Evolutionary conservation across 2,113 vertebrate genomes (phyloP), one percentile per base, ranked within the genome.

Genomic region (Cisticola juncidis): DNA sequence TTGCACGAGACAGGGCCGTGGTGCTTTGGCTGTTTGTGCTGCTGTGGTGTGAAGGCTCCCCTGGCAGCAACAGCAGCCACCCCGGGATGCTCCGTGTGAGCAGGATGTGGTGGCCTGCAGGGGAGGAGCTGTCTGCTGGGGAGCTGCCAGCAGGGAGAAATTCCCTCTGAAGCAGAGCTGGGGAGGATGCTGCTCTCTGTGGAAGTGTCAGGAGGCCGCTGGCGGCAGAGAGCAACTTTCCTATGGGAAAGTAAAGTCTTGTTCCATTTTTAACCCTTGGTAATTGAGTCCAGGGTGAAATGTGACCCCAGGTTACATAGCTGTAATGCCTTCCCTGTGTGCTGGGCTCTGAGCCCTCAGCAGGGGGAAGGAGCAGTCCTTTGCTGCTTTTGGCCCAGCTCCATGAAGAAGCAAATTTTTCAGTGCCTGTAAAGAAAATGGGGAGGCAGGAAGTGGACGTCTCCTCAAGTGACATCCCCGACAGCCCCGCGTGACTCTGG

Each of bases 251-350:
- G 97, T 97, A 20, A 92, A 90, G 90, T 7, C 97, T 96, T 65
- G 47, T 97, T 96, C 97, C 97, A 97, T 97, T 98, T 97, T 97
- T 97, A 97, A 95, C 96, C 97, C 96, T 97, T 96, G 94, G 71
- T 97, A 98, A 98, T 97, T 97, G 94, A 97, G 97, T 65, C 93
- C 97, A 95, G 96, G 91, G 84, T 90, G 91, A 82, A 96, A 86
- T 64, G 86, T 97, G 97, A 97, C 97, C 96, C 48, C 88, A 93
- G 97, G 97, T 97, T 97, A 97, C 97, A 97, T 97, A 97, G 91
- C 40, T 97, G 92, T 95, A 65, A 96, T 97, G 95, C 94, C 60
- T 95, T 95, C 86, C 57, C 91, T 94, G 11, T 84, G 88, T 1
- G 28, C 90, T 95, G 92, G 82, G 89, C 86, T 76, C 86, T 35